Conservation (phyloP, 2,797 vertebrate species). For the Danio aesculapii region DNA sequence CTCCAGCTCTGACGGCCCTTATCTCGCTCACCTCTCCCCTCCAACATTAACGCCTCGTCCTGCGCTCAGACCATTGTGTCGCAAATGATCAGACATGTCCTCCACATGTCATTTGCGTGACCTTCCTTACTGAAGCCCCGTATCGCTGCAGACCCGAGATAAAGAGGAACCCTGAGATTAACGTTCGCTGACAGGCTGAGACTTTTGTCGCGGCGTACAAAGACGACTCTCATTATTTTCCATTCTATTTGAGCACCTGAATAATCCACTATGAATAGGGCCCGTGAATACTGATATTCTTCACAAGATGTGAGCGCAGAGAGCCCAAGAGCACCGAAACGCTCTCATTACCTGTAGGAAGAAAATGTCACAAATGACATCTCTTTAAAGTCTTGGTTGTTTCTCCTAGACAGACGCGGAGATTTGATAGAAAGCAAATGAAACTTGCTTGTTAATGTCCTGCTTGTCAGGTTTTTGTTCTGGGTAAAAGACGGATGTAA, state of each 20-base stretch:
- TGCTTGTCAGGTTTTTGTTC: background rate
- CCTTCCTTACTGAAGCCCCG: constrained; percentile 34
- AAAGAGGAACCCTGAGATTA: constrained; percentile 67
- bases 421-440: constrained; percentile 8
- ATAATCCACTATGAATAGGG: constrained; percentile 67
- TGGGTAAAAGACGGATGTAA: background rate
- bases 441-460: background rate
- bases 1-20: constrained; percentile 32
- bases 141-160: constrained; percentile 44
- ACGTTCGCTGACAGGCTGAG: constrained; percentile 65
- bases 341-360: constrained; percentile 27
- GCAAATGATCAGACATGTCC: constrained; percentile 55
- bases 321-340: constrained; percentile 17
- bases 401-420: background rate
- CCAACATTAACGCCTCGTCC: constrained; percentile 20
- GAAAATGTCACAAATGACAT: constrained; percentile 32
- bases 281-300: constrained; percentile 65
- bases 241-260: constrained; percentile 64
- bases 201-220: constrained; percentile 65
- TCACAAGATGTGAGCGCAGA: constrained; percentile 40
- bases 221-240: constrained; percentile 57
- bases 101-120: constrained; percentile 48
- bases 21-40: constrained; percentile 47
- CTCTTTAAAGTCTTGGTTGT: constrained; percentile 18
- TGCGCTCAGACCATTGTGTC: constrained; percentile 29